Conservation (phyloP, 2,888 invertebrate species). For the Cheilosia soror region DNA sequence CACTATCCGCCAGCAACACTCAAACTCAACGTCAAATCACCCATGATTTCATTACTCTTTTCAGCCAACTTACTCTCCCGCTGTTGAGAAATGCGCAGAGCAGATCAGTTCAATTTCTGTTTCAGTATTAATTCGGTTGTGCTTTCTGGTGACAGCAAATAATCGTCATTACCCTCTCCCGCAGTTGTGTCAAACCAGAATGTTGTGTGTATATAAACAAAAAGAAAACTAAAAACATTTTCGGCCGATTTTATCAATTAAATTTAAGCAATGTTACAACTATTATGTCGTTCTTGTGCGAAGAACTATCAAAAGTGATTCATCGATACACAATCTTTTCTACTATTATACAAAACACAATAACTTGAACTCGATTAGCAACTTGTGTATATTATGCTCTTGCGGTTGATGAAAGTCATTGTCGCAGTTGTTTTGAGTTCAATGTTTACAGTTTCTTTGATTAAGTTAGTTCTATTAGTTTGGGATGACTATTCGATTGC, state of each 20-base stretch:
- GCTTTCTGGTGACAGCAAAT: constrained; percentile 33
- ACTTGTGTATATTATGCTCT: constrained; percentile 80
- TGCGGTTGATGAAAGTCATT: constrained; percentile 83
- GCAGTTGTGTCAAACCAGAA: constrained; percentile 69
- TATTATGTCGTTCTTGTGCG: constrained; percentile 14
- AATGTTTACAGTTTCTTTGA: constrained; percentile 84
- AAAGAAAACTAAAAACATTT: constrained; percentile 48
- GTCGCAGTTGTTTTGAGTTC: constrained; percentile 84
- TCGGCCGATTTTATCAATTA: constrained; percentile 8
- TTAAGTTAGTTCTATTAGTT: constrained; percentile 84
- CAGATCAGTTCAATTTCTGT: constrained; percentile 36
- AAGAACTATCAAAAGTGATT: constrained; percentile 28
- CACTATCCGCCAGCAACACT: neutral
- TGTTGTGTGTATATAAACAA: constrained; percentile 65
- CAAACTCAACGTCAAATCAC: neutral
- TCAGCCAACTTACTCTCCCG: constrained; percentile 28
- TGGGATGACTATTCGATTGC: constrained; percentile 81
- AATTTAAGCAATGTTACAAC: constrained; percentile 2
- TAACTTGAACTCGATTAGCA: constrained; percentile 22
- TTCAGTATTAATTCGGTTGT: neutral
- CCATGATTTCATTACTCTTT: constrained; percentile 7
- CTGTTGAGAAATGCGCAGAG: constrained; percentile 49
- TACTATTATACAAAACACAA: neutral
- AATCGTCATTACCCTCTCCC: constrained; percentile 60
- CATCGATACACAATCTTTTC: constrained; percentile 10